Evolutionary conservation across 2,113 vertebrate species (phyloP), one percentile per base, ranked within the genome.

Genomic region (Spermophilus dauricus): DNA sequence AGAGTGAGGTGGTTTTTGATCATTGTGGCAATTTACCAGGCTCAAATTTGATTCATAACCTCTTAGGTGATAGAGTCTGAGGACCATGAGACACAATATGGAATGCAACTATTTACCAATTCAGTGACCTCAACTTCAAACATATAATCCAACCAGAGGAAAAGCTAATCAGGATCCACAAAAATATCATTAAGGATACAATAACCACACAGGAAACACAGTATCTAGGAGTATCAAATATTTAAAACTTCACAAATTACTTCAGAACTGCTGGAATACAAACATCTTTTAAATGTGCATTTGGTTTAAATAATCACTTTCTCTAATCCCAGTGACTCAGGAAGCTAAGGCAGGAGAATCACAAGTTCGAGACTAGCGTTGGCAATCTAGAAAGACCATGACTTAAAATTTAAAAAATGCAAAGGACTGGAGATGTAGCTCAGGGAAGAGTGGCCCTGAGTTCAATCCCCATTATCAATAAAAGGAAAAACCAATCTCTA

Each of bases 141-240:
- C 84, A 98, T 96, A 98, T 98, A 94, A 98, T 98, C 97, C 98
- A 98, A 98, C 96, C 92, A 96, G 83, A 98, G 96, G 88, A 98
- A 98, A 94, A 98, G 97, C 96, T 98, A 94, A 98, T 98, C 94
- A 97, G 95, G 83, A 96, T 98, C 94, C 95, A 86, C 65, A 93
- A 69, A 95, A 75, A 63, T 28, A 76, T 77, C 78, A 56, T 70
- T 88, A 86, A 30, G 76, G 69, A 72, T 39, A 37, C 24, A 86
- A 91, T 18, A 94, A 11, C 18, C 61, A 90, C 30, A 56, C 18
- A 93, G 26, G 39, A 81, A 65, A 83, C 14, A 22, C 51, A 53
- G 4, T 10, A 95, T 72, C 34, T 93, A 61, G 39, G 24, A 87
- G 6, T 11, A 53, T 1, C 2, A 85, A 24, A 92, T 42, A 73